Evolutionary conservation across 2,888 invertebrate species (phyloP), one percentile per base, ranked within the genome.

Genomic region (Nebria brevicollis): DNA sequence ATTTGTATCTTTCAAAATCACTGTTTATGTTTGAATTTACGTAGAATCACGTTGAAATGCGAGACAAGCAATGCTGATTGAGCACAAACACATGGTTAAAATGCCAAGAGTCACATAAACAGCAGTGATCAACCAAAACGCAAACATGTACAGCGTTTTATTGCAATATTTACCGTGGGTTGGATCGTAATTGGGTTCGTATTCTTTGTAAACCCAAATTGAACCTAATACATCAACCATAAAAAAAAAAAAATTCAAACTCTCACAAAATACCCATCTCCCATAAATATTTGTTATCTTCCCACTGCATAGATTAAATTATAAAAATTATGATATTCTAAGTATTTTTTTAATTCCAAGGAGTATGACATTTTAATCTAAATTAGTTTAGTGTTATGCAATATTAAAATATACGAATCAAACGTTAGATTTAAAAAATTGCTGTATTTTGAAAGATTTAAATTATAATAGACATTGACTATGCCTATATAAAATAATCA

Each of bases 71-170:
- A 92, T 89, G 82, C 91, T 90, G 82, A 92, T 89, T 66, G 91
- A 91, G 87, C 92, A 92, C 81, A 92, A 86, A 84, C 91, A 91
- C 74, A 91, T 87, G 1, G 90, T 91, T 83, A 91, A 87, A 13
- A 91, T 86, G 11, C 91, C 92, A 70, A 92, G 85, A 42, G 91
- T 84, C 84, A 93, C 92, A 86, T 93, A 94, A n/a, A 91, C 90
- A 5, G 91, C 90, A 0, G 93, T 93, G 66, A 93, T 92, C 64
- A 93, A 88, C 93, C 93, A 94, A 88, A 94, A 94, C n/a, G 94
- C 92, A 86, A 93, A 94, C 85, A 92, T 89, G 87, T 94, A 94
- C 41, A 94, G 87, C n/a, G 91, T 92, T 86, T 91, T 91, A 86
- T 94, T 91, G 87, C 94, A 94, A 87, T 93, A 94, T 84, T 89